Evolutionary conservation across 2,888 invertebrate genomes (phyloP), one percentile per base, ranked within the genome.

Genomic region (Parnassius mnemosyne): DNA sequence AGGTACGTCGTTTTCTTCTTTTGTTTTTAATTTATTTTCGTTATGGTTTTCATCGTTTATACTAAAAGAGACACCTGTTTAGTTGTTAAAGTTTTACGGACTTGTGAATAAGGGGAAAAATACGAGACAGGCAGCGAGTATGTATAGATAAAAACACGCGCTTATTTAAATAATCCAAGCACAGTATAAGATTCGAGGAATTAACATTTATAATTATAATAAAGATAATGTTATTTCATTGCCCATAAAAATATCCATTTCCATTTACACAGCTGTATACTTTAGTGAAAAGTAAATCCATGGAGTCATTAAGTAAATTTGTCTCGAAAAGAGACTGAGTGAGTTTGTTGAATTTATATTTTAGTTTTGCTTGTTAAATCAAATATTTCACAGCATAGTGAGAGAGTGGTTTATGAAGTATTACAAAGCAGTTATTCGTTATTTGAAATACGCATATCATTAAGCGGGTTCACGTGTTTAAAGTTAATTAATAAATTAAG

Each of bases 311-410:
- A 51, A 52, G 44, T 41, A 52, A 58, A 52, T 58, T 9, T 51
- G 44, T 25, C 52, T 58, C 44, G 44, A 58, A 51, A 10, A 16
- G 20, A 9, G 12, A 44, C 12, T 16, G 13, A 11, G 11, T 41
- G 20, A 34, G 1, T 60, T 60, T 43, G 49, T 42, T 41, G 49
- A 60, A 60, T 54, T 11, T 11, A 16, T 47, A 9, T 53, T 34
- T 52, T 46, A 46, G 16, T 61, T 55, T 54, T 44, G 50, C 49
- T 53, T 54, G 55, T 57, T 42, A 61, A 57, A 56, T 57, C 42
- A 61, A 61, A 61, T 56, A 54, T 61, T 53, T 61, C 53, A 53
- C 61, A 61, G 16, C 16, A 41, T 16, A n/a, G 20, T 55, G 51
- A 60, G 44, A 54, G 43, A 53, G 3, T 53, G 13, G 12, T 60